Evolutionary conservation across 2,888 invertebrate genomes (phyloP).

Genomic region (Listrodromus nycthemerus): DNA sequence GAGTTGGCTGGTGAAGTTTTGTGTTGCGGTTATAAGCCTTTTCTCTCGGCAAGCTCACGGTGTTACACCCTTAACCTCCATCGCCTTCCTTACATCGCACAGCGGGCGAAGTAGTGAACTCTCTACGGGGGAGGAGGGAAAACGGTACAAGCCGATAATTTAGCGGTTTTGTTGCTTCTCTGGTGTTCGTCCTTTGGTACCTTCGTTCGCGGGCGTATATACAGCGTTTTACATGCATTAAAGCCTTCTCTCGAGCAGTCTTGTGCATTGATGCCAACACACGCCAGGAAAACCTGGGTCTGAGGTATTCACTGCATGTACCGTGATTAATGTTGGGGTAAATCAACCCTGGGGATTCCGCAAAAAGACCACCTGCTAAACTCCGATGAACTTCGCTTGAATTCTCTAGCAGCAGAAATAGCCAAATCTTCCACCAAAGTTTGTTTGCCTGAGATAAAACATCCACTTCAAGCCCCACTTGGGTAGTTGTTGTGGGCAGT

Average conservation of each 20-base stretch:
- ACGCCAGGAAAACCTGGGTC: slow-evolving; percentile 30
- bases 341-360: background rate
- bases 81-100: slow-evolving; percentile 34
- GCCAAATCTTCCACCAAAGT: background rate
- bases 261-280: slow-evolving; percentile 26
- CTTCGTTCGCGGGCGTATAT: slow-evolving; percentile 69
- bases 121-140: slow-evolving; percentile 11
- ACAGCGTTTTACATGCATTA: slow-evolving; percentile 78
- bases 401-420: background rate
- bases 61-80: slow-evolving; percentile 64
- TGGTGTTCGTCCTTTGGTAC: slow-evolving; percentile 61
- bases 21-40: slow-evolving; percentile 39
- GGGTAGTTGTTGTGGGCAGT: background rate
- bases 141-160: slow-evolving; percentile 80
- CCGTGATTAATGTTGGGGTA: slow-evolving; percentile 1
- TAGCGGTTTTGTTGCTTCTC: slow-evolving; percentile 79
- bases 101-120: slow-evolving; percentile 17
- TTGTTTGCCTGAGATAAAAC: background rate
- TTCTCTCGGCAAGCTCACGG: slow-evolving; percentile 31
- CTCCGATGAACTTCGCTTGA: background rate
- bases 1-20: slow-evolving; percentile 25
- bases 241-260: slow-evolving; percentile 66
- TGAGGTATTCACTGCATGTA: slow-evolving; percentile 11
- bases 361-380: background rate
- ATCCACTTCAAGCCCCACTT: background rate